Evolutionary conservation across 2,888 invertebrate genomes (phyloP), one percentile per base, ranked within the genome.

Genomic region (Nemotelus nigrinus): DNA sequence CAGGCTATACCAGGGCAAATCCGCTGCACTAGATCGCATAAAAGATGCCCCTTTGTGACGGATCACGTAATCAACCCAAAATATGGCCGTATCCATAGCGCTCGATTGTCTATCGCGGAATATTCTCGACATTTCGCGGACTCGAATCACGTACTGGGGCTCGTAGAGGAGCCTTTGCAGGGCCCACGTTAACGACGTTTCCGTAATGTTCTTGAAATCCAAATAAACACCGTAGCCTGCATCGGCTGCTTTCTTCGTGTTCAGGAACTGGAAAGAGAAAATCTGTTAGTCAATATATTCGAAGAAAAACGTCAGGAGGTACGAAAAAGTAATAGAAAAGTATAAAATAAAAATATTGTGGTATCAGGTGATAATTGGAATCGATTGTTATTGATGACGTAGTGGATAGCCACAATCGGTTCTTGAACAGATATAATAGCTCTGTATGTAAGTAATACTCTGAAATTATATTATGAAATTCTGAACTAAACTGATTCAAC

Each of bases 31-130:
- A 2, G 86, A 85, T 77, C 83, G 84, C 3, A 88, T 78, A 43
- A 85, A 84, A 1, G 82, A 80, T 2, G 84, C 86, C 10, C 87
- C 87, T 68, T 86, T 85, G 78, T 87, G 85, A 1, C 87, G 83
- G 7, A 86, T 81, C 7, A 87, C 83, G 77, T 88, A 88, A 75
- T 88, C 86, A 5, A 87, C 83, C 88, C 88, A 88, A 81, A 84
- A 88, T 39, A 87, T 81, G 39, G 87, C 85, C 2, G 82, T 84
- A 43, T 87, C 86, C 67, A 88, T 79, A 0, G 88, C 85, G 1
- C 85, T 85, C 43, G 85, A 70, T 0, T 86, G 87, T 58, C 87
- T 85, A 78, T 88, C 88, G 25, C 85, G 85, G 79, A 84, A 88
- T 70, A 84, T 83, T 44, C 82, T 81, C 2, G 87, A 86, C 6